phyloP scores from a whole-genome alignment of 2,113 vertebrate genomes.

The Scomber japonicus region DNA sequence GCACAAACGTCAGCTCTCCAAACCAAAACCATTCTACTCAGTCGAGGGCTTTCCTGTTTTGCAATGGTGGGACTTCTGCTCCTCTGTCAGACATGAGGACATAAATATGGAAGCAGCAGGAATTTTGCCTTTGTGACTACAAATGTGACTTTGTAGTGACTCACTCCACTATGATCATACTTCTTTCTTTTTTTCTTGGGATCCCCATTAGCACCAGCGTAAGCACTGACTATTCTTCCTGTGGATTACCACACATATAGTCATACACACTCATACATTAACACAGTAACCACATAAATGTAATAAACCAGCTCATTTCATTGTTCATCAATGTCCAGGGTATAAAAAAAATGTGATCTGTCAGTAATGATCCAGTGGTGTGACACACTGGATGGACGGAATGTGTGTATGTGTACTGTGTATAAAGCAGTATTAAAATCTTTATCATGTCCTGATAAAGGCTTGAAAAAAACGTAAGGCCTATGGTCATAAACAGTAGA shows the following conservation, averaged over 20 bases:
- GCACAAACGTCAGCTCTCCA: background rate
- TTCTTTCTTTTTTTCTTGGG: too few relatives aligned
- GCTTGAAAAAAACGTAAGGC: slow-evolving; percentile 53
- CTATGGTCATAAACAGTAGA: slow-evolving; percentile 66
- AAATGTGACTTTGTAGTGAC: background rate
- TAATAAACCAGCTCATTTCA: too few relatives aligned
- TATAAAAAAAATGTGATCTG: background rate
- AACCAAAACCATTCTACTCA: background rate
- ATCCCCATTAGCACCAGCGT: too few relatives aligned
- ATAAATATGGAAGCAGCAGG: background rate
- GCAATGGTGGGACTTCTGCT: slow-evolving; percentile 30
- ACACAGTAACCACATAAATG: too few relatives aligned
- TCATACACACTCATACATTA: too few relatives aligned
- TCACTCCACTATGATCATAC: background rate
- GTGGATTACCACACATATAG: too few relatives aligned
- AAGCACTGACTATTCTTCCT: too few relatives aligned
- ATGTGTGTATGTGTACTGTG: background rate
- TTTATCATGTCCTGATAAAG: slow-evolving; percentile 15
- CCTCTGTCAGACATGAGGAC: background rate
- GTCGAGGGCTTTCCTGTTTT: slow-evolving; percentile 14
- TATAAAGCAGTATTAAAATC: slow-evolving; percentile 13
- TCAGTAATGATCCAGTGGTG: background rate
- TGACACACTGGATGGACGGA: background rate
- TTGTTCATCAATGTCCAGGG: too few relatives aligned
- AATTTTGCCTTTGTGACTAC: background rate